Conservation (phyloP, 2,113 vertebrate species). For the Grantiella picta region DNA sequence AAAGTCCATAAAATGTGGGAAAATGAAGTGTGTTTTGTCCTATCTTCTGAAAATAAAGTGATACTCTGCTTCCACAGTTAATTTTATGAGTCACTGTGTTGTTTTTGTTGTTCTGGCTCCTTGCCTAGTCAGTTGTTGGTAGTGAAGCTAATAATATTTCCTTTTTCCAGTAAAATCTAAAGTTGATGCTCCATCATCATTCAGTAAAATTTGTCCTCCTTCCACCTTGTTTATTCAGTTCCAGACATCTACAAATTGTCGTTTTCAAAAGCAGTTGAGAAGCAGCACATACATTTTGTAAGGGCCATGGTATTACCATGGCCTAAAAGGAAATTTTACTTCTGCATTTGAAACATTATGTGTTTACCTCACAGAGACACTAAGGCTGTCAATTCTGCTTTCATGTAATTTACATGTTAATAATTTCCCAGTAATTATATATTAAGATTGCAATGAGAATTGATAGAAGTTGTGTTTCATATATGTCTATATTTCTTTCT, state of each 20-base stretch:
- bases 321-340: neutral
- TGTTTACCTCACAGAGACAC: neutral
- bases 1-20: neutral
- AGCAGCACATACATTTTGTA: neutral
- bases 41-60: neutral
- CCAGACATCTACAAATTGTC: neutral
- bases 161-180: neutral
- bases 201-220: neutral
- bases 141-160: neutral
- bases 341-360: neutral
- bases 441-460: neutral
- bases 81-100: neutral
- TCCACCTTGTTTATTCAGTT: neutral
- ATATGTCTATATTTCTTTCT: neutral
- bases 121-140: neutral
- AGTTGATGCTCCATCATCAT: neutral
- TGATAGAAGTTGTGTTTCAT: neutral
- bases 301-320: neutral
- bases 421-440: neutral
- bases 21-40: neutral
- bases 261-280: neutral
- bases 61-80: neutral
- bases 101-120: neutral
- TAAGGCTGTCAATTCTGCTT: neutral
- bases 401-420: neutral